A percentile compares a stretch with the other conserved stretches of the same genome.
phyloP scores from a whole-genome alignment of 2,797 vertebrate species.

The Garrulus glandarius region DNA sequence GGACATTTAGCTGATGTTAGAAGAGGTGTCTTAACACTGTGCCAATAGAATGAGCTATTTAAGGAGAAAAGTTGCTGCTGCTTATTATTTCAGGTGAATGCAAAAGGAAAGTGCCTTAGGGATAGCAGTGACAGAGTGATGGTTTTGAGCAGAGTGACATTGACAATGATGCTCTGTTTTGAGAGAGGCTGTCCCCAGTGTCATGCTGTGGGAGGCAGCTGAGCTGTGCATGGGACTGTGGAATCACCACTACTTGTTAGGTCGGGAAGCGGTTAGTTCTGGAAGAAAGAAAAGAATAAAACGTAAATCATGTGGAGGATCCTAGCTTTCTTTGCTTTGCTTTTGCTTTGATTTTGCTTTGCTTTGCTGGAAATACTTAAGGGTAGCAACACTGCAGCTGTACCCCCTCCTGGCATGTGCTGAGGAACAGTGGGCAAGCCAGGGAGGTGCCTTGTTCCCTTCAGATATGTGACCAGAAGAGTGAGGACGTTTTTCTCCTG shows the following conservation, averaged over 20 bases:
- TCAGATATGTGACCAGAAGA: accelerated
- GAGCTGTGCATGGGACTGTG: accelerated
- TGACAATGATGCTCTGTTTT: not conserved
- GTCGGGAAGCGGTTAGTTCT: not conserved
- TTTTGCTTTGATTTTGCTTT: not conserved
- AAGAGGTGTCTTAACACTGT: not conserved
- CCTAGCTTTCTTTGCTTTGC: not conserved
- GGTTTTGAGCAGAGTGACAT: not conserved
- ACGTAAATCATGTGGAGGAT: accelerated
- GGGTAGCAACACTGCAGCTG: accelerated
- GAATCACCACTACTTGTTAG: not conserved
- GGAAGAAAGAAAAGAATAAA: not conserved
- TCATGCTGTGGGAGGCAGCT: accelerated
- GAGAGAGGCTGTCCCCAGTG: not conserved
- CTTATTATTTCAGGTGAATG: constrained; percentile 5
- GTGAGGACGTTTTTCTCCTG: not conserved
- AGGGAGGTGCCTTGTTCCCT: not conserved
- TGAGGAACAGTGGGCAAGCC: not conserved
- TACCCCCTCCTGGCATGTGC: accelerated
- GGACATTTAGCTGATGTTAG: not conserved
- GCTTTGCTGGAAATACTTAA: not conserved
- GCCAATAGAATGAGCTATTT: not conserved
- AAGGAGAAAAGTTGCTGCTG: not conserved
- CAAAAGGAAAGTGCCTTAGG: not conserved
- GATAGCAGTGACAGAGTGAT: not conserved